A percentile compares a stretch with the other conserved stretches of the same genome.
Evolutionary conservation across 2,113 vertebrate genomes (phyloP).

Genomic region (Opisthocomus hoazin): DNA sequence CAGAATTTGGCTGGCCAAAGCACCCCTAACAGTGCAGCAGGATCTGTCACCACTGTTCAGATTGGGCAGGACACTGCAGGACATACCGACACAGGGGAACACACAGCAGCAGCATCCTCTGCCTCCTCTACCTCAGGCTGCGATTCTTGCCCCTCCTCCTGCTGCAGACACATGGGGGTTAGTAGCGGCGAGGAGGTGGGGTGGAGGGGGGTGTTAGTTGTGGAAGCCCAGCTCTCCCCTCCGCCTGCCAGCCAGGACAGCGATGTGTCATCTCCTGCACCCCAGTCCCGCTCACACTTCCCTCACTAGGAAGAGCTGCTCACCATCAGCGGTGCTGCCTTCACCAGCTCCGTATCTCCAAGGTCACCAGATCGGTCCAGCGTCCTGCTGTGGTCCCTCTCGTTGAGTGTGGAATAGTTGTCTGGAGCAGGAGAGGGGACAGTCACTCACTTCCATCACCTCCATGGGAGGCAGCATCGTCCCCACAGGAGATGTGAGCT

Average conservation of each 20-base stretch:
- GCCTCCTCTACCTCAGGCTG: slow-evolving; percentile 68
- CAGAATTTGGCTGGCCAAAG: slow-evolving; percentile 6
- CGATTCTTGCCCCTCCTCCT: slow-evolving; percentile 72
- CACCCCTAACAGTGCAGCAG: background rate
- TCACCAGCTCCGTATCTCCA: slow-evolving; percentile 79
- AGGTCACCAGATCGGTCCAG: slow-evolving; percentile 85
- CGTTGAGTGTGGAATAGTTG: slow-evolving; percentile 88
- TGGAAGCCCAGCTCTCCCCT: background rate
- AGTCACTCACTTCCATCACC: background rate
- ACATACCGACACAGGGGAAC: slow-evolving; percentile 67
- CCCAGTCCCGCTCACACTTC: background rate
- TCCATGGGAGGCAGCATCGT: background rate
- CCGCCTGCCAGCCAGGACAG: background rate
- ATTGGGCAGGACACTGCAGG: background rate
- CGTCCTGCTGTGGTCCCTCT: slow-evolving; percentile 86
- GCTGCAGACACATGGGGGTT: slow-evolving; percentile 72
- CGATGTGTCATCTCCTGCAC: background rate
- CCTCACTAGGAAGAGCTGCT: background rate
- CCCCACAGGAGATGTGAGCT: background rate
- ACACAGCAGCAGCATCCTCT: slow-evolving; percentile 54
- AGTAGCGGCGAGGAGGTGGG: background rate
- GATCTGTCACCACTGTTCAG: background rate
- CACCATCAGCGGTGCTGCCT: slow-evolving; percentile 77
- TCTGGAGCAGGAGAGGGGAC: background rate
- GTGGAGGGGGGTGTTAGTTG: background rate